A percentile compares a stretch with the other conserved stretches of the same genome.
phyloP scores from a whole-genome alignment of 2,797 vertebrate species.

The Gallirallus australis region DNA sequence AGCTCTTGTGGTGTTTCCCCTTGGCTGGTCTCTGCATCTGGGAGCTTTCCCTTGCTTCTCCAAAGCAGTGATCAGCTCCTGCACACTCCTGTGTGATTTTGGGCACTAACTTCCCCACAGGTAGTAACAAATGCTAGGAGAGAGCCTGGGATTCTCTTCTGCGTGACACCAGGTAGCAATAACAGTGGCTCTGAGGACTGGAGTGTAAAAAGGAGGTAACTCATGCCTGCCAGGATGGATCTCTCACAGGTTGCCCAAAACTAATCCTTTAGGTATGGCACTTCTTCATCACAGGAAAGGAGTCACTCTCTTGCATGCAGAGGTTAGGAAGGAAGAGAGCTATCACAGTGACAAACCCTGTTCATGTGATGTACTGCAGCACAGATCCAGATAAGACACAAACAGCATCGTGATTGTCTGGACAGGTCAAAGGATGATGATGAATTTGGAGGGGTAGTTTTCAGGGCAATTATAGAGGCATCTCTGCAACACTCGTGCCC shows the following conservation, averaged over 20 bases:
- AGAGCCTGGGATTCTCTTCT: background rate
- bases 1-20: background rate
- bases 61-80: background rate
- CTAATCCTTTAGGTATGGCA: background rate
- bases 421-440: background rate
- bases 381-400: background rate
- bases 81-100: background rate
- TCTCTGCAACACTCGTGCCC: background rate
- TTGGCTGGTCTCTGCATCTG: background rate
- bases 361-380: background rate
- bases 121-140: background rate
- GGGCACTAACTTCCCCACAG: background rate
- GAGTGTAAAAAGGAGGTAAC: background rate
- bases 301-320: background rate
- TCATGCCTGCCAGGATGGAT: background rate
- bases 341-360: background rate
- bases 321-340: conserved; percentile 44
- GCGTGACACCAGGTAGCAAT: background rate
- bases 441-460: background rate
- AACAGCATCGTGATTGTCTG: background rate
- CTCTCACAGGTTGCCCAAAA: background rate
- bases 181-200: background rate
- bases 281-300: background rate
- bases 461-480: background rate
- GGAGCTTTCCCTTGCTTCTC: background rate